Evolutionary conservation across 2,888 invertebrate species (phyloP).

Genomic region (Orchesellides sinensis): DNA sequence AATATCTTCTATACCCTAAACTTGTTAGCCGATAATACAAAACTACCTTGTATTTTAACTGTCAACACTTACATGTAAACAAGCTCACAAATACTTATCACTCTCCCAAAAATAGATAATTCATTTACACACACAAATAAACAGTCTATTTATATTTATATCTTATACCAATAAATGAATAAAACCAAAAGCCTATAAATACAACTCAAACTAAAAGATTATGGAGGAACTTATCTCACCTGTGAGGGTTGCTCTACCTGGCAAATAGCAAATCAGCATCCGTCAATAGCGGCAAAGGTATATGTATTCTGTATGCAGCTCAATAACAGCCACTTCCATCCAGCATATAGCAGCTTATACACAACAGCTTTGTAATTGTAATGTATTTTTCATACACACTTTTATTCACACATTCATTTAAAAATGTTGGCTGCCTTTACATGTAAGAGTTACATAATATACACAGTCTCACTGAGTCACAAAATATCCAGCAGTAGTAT

Average conservation of each 20-base stretch:
- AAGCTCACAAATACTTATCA: too few species aligned
- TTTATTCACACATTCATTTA: background rate
- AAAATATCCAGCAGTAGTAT: background rate
- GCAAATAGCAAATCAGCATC: conserved; percentile 57
- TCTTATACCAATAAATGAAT: too few species aligned
- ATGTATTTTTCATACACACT: background rate
- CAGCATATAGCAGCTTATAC: background rate
- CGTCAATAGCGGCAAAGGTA: conserved; percentile 51
- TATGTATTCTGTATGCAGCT: conserved; percentile 29
- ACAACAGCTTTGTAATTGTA: too few species aligned
- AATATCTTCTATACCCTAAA: too few species aligned
- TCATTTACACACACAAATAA: too few species aligned
- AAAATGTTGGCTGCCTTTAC: background rate
- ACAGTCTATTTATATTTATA: too few species aligned
- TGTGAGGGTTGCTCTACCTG: conserved; percentile 52
- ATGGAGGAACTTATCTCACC: conserved; percentile 56
- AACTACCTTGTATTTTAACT: too few species aligned
- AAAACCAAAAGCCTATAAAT: too few species aligned
- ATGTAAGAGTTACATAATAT: background rate
- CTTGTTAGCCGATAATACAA: too few species aligned
- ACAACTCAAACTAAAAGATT: too few species aligned
- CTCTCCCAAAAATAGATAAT: too few species aligned
- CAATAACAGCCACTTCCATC: conserved; percentile 53
- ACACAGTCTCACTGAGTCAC: background rate
- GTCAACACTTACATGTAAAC: too few species aligned